phyloP scores from a whole-genome alignment of 2,113 vertebrate genomes.

The Oryctolagus cuniculus region mOryCun1.1 NC_091433.1:139557001-139557500 shows the following conservation, averaged over 20 bases:
- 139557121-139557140: neutral
- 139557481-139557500: conserved; percentile 53
- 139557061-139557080: too few species aligned
- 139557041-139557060: too few species aligned
- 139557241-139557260: conserved; percentile 1
- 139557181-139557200: neutral
- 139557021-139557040: too few species aligned
- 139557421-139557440: conserved; percentile 38
- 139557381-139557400: conserved; percentile 46
- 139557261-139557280: conserved; percentile 37
- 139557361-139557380: neutral
- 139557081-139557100: neutral
- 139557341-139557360: neutral
- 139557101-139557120: neutral
- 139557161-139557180: conserved; percentile 8
- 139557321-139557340: neutral
- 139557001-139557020: too few species aligned
- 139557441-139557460: conserved; percentile 68
- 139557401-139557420: conserved; percentile 40
- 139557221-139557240: conserved; percentile 28
- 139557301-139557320: neutral
- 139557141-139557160: neutral
- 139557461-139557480: conserved; percentile 53
- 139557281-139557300: conserved; percentile 25
- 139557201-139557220: neutral